Base-by-base conservation (phyloP, 2,888 invertebrate genomes). In the Apotomis betuletana region DNA sequence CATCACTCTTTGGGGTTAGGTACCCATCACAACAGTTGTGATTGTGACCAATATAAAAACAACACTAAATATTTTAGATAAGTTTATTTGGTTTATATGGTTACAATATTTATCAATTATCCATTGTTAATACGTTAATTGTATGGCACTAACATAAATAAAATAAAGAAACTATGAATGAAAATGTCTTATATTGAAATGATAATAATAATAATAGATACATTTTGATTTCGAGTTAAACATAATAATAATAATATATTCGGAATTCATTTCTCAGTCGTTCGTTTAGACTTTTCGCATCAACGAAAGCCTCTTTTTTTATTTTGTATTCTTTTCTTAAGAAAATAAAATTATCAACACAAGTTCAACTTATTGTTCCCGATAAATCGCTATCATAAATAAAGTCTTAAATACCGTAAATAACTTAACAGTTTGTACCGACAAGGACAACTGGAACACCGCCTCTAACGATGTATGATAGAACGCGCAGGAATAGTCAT, bases 81-180 rank as follows among this genome's bases (percentile, higher is more conserved):
- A 85, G 87, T 91, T 92, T 92, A 90, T 91, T 92, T 92, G 91
- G 92, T 93, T 92, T 93, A 92, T 90, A 93, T 91, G 91, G 92
- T 92, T 93, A 91, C 85, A 90, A 90, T 90, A 90, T 85, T 90
- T 90, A 90, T 91, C 89, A 85, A 89, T 90, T 89, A 90, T 91
- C 89, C 85, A 89, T 90, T 91, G 91, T 92, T 93, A 92, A 90
- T 90, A 92, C 88, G 89, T 92, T 90, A 91, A 92, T 91, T 92
- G 52, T 93, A 93, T 93, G 93, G 93, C 93, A 93, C 93, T 92
- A 92, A 92, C 85, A 88, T 82, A 92, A 91, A 89, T 84, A 86
- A 89, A 87, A 27, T 27, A 27, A 89, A 65, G 83, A 6, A 88
- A 84, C 81, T 87, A 81, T 84, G 13, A 83, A 83, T 84, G 72